phyloP scores from a whole-genome alignment of 2,888 invertebrate species.

The Drosophila longiperda region DNA sequence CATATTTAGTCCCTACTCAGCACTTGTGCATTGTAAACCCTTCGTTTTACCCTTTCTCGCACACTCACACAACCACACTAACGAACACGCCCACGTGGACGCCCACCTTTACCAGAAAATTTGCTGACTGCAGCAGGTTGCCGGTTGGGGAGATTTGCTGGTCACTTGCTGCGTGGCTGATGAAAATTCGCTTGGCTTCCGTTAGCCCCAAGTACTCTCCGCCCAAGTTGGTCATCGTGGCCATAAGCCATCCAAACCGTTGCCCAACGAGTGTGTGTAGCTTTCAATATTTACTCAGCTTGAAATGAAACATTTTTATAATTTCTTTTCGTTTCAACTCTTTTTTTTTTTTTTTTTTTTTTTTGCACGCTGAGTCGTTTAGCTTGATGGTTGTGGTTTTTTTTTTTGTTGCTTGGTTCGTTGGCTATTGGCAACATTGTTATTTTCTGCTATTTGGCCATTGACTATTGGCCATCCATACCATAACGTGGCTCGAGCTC shows the following conservation, averaged over 20 bases:
- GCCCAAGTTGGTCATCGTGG: conserved; percentile 22
- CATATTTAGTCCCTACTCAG: conserved; percentile 35
- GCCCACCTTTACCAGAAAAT: conserved; percentile 63
- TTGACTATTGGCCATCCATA: conserved; percentile 70
- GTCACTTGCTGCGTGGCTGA: conserved; percentile 69
- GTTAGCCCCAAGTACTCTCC: conserved; percentile 53
- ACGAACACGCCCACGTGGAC: conserved; percentile 33
- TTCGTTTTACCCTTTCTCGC: conserved; percentile 17
- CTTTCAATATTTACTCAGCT: conserved; percentile 72
- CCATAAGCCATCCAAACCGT: conserved; percentile 41
- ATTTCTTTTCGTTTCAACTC: conserved; percentile 58
- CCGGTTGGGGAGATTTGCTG: conserved; percentile 30
- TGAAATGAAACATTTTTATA: conserved; percentile 75
- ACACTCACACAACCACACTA: background rate
- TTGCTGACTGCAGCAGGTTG: conserved; percentile 68
- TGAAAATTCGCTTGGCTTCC: conserved; percentile 73
- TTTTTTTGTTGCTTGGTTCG: conserved; percentile 68
- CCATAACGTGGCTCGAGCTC: conserved; percentile 39
- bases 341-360: conserved; percentile 3
- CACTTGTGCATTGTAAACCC: conserved; percentile 51
- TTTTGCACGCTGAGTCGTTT: conserved; percentile 24
- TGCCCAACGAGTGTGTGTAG: conserved; percentile 17
- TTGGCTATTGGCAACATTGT: conserved; percentile 79
- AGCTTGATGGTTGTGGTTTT: conserved; percentile 29
- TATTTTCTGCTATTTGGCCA: conserved; percentile 79